Base-by-base conservation (phyloP, 2,113 vertebrate species). In the Aphelocoma coerulescens region DNA sequence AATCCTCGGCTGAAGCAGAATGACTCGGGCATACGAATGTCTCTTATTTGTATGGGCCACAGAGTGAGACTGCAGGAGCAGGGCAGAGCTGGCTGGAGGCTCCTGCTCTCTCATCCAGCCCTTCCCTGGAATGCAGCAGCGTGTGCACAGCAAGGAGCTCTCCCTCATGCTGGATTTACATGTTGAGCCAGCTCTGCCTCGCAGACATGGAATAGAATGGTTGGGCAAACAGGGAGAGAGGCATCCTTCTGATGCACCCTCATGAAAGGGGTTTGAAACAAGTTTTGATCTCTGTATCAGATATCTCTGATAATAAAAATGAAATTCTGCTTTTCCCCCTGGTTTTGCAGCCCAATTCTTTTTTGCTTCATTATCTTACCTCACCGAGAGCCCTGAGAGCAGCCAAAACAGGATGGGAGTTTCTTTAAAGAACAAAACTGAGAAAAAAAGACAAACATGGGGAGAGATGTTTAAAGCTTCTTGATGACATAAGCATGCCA, bases 401-500 rank as follows among this genome's bases (percentile, higher is more conserved):
- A 69, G 24, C 9, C 58, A 30, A 6, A 67, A 16, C 3, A 49
- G 20, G 24, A 7, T 6, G 23, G 52, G 67, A 44, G 2, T 18
- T 57, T 66, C 67, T 41, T 26, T 18, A 46, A 74, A 46, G 35
- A 62, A 20, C 21, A 27, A 20, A n/a, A 8, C 32, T 44, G 65
- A 61, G 49, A 49, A 49, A 32, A 44, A 49, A 46, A 67, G 23
- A n/a, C 66, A 76, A 49, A 24, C 3, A 2, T 6, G 18, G 9
- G 20, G 11, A 58, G 37, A 41, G 35, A 16, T 1, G 41, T 1
- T 1, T 33, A 27, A 55, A 74, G 14, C n/a, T 55, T 57, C 9
- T 52, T 2, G 4, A 3, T 19, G 48, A 39, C 13, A 49, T 30
- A 14, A 22, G 35, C n/a, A 8, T 0, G 0, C 6, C 12, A 5